Evolutionary conservation across 2,797 vertebrate species (phyloP).

Genomic region (Melanitta fusca): DNA sequence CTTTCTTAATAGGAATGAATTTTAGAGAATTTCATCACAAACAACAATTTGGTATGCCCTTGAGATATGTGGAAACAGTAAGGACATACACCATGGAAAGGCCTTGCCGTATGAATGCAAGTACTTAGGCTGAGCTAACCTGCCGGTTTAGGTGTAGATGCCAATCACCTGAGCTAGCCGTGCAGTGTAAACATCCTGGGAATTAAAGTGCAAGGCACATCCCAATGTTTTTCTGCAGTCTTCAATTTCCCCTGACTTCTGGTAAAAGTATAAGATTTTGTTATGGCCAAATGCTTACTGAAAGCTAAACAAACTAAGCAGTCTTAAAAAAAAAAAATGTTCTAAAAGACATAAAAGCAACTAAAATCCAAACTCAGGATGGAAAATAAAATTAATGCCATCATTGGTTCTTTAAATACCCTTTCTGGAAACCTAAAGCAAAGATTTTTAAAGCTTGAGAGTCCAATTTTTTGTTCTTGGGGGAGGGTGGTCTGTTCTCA

Average conservation of each 20-base stretch:
- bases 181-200: slow-evolving; percentile 9
- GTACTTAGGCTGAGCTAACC: slow-evolving; percentile 11
- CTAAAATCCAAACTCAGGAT: neutral
- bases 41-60: neutral
- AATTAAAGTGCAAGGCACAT: neutral
- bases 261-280: neutral
- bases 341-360: neutral
- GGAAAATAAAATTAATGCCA: neutral
- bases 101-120: neutral
- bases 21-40: neutral
- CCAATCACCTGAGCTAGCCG: slow-evolving; percentile 9
- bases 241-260: neutral
- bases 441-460: neutral
- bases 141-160: slow-evolving; percentile 41
- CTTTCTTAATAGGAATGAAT: neutral
- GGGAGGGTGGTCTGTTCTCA: neutral
- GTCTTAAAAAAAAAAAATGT: neutral
- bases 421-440: neutral
- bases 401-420: neutral
- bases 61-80: neutral
- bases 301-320: neutral
- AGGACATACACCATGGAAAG: neutral
- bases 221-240: neutral
- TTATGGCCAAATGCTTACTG: neutral
- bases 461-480: neutral